A percentile compares a stretch with the other conserved stretches of the same genome.
Conservation (phyloP, 64 coral and sea anemone genomes). For the Porites australiensis region DNA sequence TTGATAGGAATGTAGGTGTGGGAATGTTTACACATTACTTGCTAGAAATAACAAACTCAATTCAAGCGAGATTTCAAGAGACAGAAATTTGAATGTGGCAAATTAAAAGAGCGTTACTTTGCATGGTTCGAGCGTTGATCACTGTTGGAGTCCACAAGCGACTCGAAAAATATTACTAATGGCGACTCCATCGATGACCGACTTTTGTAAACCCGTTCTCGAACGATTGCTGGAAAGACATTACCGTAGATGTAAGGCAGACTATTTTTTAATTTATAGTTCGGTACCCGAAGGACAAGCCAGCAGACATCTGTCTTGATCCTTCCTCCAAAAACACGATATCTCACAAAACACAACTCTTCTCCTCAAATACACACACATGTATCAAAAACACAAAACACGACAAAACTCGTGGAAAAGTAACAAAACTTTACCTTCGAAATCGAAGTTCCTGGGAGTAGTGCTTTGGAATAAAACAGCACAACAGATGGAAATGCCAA, state of each 20-base stretch:
- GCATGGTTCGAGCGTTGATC: not conserved
- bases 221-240: not conserved
- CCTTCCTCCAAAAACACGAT: not conserved
- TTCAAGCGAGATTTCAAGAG: not conserved
- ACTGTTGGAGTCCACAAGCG: not conserved
- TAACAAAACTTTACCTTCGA: constrained; percentile 33
- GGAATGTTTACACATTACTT: not conserved
- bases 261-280: not conserved
- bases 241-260: not conserved
- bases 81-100: not conserved
- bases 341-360: not conserved
- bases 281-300: not conserved
- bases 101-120: not conserved
- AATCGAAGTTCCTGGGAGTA: not conserved
- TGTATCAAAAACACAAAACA: not conserved
- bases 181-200: not conserved
- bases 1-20: not conserved
- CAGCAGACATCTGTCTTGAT: not conserved
- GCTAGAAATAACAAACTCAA: not conserved
- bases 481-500: not conserved
- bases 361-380: not conserved
- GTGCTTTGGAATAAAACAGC: not conserved
- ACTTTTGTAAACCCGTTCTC: not conserved
- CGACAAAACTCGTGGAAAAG: not conserved
- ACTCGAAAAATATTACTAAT: not conserved